Conservation (phyloP, 2,888 invertebrate genomes). For the Sesia bembeciformis region DNA sequence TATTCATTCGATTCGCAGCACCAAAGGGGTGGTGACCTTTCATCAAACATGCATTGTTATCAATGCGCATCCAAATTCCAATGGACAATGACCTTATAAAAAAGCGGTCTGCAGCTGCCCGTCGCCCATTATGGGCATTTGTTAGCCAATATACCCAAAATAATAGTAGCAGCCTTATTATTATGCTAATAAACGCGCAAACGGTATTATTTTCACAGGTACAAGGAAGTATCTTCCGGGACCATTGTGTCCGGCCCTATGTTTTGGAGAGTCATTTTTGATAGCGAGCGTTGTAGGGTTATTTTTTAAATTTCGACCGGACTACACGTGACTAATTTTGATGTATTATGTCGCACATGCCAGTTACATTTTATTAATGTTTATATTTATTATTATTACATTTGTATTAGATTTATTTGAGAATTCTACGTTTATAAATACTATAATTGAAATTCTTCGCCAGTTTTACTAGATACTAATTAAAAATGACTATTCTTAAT, state of each 20-base stretch:
- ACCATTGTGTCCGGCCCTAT: conserved; percentile 37
- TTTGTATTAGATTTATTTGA: no score
- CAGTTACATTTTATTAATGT: no score
- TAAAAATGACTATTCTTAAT: no score
- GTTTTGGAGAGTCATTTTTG: conserved; percentile 29
- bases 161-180: conserved; percentile 60
- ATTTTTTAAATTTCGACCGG: conserved; percentile 39
- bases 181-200: conserved; percentile 59
- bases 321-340: conserved; percentile 54
- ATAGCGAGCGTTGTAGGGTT: conserved; percentile 35
- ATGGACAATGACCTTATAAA: conserved; percentile 57
- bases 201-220: conserved; percentile 65
- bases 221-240: conserved; percentile 43
- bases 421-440: no score
- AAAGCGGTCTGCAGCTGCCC: conserved; percentile 55
- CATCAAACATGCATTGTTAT: conserved; percentile 25
- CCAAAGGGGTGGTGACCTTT: conserved; percentile 41
- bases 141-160: conserved; percentile 59
- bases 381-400: no score
- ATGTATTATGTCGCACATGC: conserved; percentile 54
- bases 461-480: no score
- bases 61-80: conserved; percentile 42
- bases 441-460: no score
- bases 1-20: background rate
- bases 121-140: conserved; percentile 39